Percentiles rank a stretch among this genome's conserved stretches.
Evolutionary conservation across 2,888 invertebrate species (phyloP).

Genomic region (Troides oblongomaculatus): DNA sequence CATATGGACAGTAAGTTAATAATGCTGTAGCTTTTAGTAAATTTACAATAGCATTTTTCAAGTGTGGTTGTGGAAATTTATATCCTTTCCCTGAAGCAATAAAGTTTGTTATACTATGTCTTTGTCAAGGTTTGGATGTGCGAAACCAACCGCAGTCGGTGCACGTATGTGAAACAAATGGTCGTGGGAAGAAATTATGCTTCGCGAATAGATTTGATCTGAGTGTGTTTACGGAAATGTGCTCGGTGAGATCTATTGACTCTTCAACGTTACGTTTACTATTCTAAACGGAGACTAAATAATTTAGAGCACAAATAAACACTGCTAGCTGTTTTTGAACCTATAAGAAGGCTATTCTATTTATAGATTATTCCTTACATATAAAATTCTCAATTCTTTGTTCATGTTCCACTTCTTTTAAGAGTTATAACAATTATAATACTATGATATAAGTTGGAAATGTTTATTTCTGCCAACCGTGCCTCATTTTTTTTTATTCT

Average conservation of each 20-base stretch:
- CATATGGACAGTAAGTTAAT: neutral
- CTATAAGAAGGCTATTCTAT: no score
- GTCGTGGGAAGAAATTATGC: slow-evolving; percentile 34
- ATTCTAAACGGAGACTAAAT: no score
- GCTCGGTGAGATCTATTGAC: neutral
- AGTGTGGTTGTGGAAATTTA: slow-evolving; percentile 8
- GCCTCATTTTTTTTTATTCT: no score
- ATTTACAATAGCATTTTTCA: slow-evolving; percentile 5
- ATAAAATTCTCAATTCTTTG: no score
- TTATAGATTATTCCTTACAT: no score
- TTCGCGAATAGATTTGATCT: slow-evolving; percentile 27
- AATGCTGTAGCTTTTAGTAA: neutral
- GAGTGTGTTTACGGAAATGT: slow-evolving; percentile 20
- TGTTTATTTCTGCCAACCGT: no score
- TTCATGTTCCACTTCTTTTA: no score
- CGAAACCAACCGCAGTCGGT: slow-evolving; percentile 26
- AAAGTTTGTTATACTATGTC: slow-evolving; percentile 26
- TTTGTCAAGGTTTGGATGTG: slow-evolving; percentile 30
- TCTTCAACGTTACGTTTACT: neutral
- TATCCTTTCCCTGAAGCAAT: slow-evolving; percentile 6
- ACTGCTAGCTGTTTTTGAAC: no score
- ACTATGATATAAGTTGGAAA: no score
- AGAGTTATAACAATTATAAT: no score
- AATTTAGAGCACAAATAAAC: no score
- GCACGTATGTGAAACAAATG: slow-evolving; percentile 34